These are phyloP conservation scores for Rhaphigaster nebulosa DNA, from an alignment of 2,888 invertebrate genomes.

Conservation along the genomic window DNA sequence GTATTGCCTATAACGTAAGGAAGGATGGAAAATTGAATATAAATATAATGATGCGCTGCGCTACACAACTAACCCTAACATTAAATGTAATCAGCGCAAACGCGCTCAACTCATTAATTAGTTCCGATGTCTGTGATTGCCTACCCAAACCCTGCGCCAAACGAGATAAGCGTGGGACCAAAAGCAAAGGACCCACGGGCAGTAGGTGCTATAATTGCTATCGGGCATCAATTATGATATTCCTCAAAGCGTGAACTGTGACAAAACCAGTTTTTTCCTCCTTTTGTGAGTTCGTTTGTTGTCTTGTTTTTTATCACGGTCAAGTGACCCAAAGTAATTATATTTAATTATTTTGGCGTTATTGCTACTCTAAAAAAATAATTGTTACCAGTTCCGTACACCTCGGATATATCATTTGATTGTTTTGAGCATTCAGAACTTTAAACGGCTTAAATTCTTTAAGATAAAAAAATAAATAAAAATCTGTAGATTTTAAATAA, in stretches of 20 bases:
- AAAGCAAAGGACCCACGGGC: neutral
- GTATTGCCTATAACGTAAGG: no score
- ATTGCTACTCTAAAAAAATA: neutral
- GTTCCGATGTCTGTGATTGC: neutral
- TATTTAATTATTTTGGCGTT: neutral
- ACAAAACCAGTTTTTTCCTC: neutral
- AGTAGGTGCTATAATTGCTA: neutral
- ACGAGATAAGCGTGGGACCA: neutral
- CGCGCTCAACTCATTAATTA: conserved; percentile 24
- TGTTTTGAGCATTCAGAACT: no score
- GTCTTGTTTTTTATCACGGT: neutral
- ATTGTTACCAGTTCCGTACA: neutral
- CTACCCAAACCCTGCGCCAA: neutral
- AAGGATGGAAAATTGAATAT: no score
- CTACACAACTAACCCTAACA: neutral
- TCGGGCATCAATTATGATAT: conserved; percentile 33
- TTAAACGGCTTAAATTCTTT: neutral
- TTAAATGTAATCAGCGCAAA: neutral
- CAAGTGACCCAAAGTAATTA: neutral
- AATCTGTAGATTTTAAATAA: no score
- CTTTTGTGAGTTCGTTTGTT: neutral
- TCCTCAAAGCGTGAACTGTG: conserved; percentile 28
- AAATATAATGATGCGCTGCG: no score
- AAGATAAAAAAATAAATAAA: neutral
- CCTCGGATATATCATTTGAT: no score